Evolutionary conservation across 2,797 vertebrate species (phyloP).

Genomic region (Liasis olivaceus): DNA sequence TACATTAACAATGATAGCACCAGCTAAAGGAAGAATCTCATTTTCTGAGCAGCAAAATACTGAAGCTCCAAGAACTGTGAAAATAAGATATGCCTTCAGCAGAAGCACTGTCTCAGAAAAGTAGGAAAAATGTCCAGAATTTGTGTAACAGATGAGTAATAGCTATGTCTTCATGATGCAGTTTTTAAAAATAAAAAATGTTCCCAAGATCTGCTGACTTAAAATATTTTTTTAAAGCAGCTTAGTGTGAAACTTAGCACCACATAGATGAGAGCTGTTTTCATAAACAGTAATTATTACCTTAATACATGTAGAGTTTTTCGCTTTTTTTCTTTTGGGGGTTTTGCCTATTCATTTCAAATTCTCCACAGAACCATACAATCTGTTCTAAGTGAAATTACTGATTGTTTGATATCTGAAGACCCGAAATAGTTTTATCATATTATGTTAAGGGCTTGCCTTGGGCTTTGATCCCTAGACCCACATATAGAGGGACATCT

Average conservation of each 20-base stretch:
- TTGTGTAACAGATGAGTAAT: background rate
- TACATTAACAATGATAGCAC: constrained; percentile 3
- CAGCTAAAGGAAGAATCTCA: background rate
- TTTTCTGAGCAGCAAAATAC: constrained; percentile 15
- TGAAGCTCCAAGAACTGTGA: background rate
- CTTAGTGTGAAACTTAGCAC: background rate
- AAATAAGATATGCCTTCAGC: constrained; percentile 5
- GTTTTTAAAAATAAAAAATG: background rate
- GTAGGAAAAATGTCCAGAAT: background rate
- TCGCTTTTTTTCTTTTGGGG: background rate
- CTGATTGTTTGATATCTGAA: background rate
- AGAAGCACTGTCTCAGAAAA: background rate
- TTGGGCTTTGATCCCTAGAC: background rate
- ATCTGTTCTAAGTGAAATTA: background rate
- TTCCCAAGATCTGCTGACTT: background rate
- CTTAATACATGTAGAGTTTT: background rate
- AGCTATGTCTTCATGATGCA: background rate
- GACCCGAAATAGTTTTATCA: background rate
- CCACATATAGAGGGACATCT: too few relatives aligned
- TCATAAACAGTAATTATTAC: background rate
- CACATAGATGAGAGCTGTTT: background rate
- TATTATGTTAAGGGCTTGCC: background rate
- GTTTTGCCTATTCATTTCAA: background rate
- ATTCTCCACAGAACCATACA: background rate
- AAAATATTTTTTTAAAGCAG: background rate